Evolutionary conservation across 2,797 vertebrate genomes (phyloP).

Genomic region (Brotogeris chrysoptera): DNA sequence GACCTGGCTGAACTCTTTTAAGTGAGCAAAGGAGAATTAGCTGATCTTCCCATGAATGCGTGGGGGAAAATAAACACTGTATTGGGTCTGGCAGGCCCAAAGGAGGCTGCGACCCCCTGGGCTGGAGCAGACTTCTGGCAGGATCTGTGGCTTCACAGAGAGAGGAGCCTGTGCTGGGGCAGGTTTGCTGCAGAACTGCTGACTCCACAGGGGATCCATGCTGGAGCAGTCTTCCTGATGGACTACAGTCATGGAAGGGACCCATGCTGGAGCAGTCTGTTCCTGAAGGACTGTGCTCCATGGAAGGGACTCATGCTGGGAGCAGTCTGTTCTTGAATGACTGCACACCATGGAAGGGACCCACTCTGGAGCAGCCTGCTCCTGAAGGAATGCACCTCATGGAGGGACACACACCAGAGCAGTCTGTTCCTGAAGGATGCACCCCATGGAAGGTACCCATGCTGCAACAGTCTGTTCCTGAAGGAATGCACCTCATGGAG

Average conservation of each 20-base stretch:
- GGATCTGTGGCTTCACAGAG: neutral
- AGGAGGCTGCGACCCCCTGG: neutral
- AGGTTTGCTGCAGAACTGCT: neutral
- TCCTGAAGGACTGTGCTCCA: fast-evolving
- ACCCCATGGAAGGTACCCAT: neutral
- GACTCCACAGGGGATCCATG: neutral
- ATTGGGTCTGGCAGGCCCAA: neutral
- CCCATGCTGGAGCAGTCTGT: fast-evolving
- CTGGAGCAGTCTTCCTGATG: neutral
- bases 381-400: too few species aligned
- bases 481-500: neutral
- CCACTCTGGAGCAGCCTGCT: fast-evolving
- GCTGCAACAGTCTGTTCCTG: fast-evolving
- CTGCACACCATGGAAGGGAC: too few species aligned
- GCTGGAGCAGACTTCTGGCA: neutral
- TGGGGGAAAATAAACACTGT: neutral
- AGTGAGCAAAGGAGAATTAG: neutral
- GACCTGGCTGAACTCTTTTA: neutral
- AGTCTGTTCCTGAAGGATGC: too few species aligned
- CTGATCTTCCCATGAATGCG: neutral
- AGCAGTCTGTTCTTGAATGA: neutral
- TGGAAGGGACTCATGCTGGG: fast-evolving
- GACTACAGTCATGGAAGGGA: fast-evolving
- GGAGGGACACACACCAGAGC: too few species aligned
- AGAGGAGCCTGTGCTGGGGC: neutral